Conservation (phyloP, 2,888 invertebrate species). For the Cyaniris semiargus region DNA sequence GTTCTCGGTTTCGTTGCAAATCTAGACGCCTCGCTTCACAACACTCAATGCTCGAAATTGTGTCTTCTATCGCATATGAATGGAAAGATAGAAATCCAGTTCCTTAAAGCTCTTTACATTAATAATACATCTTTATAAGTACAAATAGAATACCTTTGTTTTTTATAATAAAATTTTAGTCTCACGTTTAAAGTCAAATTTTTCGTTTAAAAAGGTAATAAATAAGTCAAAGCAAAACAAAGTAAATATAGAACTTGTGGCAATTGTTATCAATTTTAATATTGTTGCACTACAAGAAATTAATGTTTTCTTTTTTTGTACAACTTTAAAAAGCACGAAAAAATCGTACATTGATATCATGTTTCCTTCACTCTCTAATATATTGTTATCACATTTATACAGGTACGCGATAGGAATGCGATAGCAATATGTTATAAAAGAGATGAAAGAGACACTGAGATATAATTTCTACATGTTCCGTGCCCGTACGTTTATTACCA, state of each 20-base stretch:
- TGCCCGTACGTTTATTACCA: not conserved
- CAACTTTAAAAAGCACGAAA: not conserved
- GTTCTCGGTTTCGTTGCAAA: slow-evolving; percentile 42
- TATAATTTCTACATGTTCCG: not conserved
- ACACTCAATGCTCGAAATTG: not conserved
- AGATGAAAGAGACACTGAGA: not conserved
- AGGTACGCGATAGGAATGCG: not conserved
- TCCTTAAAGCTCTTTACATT: slow-evolving; percentile 18
- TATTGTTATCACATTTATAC: not conserved
- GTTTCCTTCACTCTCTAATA: not conserved
- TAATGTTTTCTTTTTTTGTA: not conserved
- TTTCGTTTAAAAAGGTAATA: not conserved
- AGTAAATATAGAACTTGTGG: not conserved
- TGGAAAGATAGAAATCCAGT: not conserved
- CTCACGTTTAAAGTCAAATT: not conserved
- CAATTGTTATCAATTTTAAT: not conserved
- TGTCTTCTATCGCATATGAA: not conserved
- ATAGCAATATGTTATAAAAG: not conserved
- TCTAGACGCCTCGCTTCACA: slow-evolving; percentile 34
- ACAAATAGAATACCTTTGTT: slow-evolving; percentile 3
- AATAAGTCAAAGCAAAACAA: not conserved
- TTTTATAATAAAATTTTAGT: not conserved
- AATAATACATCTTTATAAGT: slow-evolving; percentile 22
- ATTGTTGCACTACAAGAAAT: not conserved
- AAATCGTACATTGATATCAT: not conserved